A percentile compares a stretch with the other conserved stretches of the same genome.
These are phyloP conservation scores for Varroa destructor DNA, from an alignment of 1,140 invertebrate species.

Conservation along the genomic window DNA sequence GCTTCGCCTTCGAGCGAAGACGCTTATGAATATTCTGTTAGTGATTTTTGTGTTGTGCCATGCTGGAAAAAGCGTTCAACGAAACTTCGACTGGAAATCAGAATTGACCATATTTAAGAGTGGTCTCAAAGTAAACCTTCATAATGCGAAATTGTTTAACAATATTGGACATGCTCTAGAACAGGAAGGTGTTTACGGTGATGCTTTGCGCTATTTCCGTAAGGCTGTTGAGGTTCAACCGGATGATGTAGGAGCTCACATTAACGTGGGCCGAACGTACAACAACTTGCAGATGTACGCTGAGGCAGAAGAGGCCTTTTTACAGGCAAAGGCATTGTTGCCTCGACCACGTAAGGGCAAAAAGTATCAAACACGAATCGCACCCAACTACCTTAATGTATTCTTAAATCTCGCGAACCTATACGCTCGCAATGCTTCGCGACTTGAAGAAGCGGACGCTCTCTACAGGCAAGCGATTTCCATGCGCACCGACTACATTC, in stretches of 20 bases:
- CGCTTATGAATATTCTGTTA: background rate
- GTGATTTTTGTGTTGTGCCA: slow-evolving; percentile 22
- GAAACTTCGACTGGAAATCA: slow-evolving; percentile 46
- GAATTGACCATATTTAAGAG: slow-evolving; percentile 88
- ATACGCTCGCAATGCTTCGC: slow-evolving; percentile 77
- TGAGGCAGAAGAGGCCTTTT: slow-evolving; percentile 79
- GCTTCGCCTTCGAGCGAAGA: slow-evolving; percentile 7
- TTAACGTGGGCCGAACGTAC: slow-evolving; percentile 88
- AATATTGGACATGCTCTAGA: slow-evolving; percentile 93
- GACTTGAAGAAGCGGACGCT: slow-evolving; percentile 81
- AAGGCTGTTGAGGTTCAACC: slow-evolving; percentile 64
- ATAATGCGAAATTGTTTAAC: slow-evolving; percentile 91
- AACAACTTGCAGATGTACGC: slow-evolving; percentile 79
- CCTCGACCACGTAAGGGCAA: slow-evolving; percentile 52
- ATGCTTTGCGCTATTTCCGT: slow-evolving; percentile 80
- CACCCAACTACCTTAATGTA: slow-evolving; percentile 87
- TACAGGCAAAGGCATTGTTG: slow-evolving; percentile 73
- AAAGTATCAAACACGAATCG: slow-evolving; percentile 84
- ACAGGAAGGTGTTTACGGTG: slow-evolving; percentile 62
- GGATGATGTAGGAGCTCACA: slow-evolving; percentile 90
- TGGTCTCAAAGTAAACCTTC: slow-evolving; percentile 67
- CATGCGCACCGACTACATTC: slow-evolving; percentile 90
- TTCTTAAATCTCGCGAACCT: slow-evolving; percentile 89
- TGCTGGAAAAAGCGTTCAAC: slow-evolving; percentile 3
- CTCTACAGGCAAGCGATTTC: slow-evolving; percentile 84